Evolutionary conservation across 2,797 vertebrate genomes (phyloP), one percentile per base, ranked within the genome.

Genomic region (Falco biarmicus): DNA sequence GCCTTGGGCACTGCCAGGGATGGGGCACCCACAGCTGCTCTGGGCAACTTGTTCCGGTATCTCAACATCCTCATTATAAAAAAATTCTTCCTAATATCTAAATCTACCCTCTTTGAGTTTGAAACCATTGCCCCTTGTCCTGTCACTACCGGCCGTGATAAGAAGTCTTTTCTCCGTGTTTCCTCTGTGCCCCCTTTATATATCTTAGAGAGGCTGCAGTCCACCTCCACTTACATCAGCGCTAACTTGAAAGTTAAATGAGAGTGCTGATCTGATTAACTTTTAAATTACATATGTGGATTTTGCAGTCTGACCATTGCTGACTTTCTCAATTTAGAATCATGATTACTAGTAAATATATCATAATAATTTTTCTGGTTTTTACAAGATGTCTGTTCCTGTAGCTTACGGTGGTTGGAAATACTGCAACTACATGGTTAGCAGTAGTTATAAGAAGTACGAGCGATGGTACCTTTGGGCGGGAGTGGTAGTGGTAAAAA

Each of bases 381-480:
- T 90, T 79, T 76, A 37, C n/a, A 53, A 81, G 47, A 48, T 24
- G 2, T 37, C 9, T 88, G 13, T 73, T 81, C 25, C 39, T 31
- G 0, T 73, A 21, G 74, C 26, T 74, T 83, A 6, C 1, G 5
- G 11, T 51, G 10, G 17, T 45, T 81, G 43, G 50, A 86, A 80
- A 29, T 59, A 14, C 1, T 43, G 7, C 1, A 0, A 34, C 37
- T 75, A 5, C 5, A 4, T 5, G 5, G 28, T 39, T 54, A 54
- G 26, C 45, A 60, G 54, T 31, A 37, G 34, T 64, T 56, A 70
- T 15, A 48, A 45, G 31, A 64, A 73, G 15, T 75, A 18, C 43
- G 51, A 43, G 37, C 12, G 32, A 13, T 29, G 3, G 1, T 75
- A 48, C 28, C 7, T 79, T 50, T 70, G 4, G 3, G 25, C 26